Percentiles rank a stretch among this genome's conserved stretches.
Evolutionary conservation across 2,113 vertebrate species (phyloP).

Genomic region (Malaclemys terrapin): DNA sequence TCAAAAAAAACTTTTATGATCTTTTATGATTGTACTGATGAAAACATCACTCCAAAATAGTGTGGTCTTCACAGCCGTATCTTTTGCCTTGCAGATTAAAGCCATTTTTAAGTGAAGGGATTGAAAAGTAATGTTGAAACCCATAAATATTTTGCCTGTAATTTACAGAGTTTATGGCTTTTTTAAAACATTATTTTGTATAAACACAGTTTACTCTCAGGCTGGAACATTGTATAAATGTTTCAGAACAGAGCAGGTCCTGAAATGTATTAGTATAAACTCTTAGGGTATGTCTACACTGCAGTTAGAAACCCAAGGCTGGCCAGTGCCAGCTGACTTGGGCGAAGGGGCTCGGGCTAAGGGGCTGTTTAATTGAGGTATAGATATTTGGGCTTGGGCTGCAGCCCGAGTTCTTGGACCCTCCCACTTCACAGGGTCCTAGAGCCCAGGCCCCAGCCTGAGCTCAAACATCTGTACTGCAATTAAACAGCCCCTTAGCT

Average conservation of each 20-base stretch:
- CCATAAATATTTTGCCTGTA: not conserved
- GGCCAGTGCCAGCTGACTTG: not conserved
- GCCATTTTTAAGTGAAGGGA: not conserved
- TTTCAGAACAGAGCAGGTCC: slow-evolving; percentile 11
- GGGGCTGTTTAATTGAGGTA: not conserved
- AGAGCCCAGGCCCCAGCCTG: not conserved
- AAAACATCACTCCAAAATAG: not conserved
- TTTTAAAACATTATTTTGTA: not conserved
- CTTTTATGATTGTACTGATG: not conserved
- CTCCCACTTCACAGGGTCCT: not conserved
- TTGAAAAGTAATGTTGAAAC: slow-evolving; percentile 9
- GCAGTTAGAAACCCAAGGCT: not conserved
- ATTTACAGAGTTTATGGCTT: slow-evolving; percentile 4
- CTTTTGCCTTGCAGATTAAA: not conserved
- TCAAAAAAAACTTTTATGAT: not conserved
- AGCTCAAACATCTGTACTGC: not conserved
- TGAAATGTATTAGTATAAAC: not conserved
- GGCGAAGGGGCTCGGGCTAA: not conserved
- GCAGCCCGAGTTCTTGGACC: not conserved
- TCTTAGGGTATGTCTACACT: not conserved
- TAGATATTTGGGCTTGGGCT: not conserved
- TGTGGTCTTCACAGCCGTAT: not conserved
- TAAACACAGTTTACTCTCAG: not conserved
- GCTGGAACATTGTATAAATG: not conserved
- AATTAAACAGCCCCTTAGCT: not conserved